Evolutionary conservation across 2,113 vertebrate species (phyloP), one percentile per base, ranked within the genome.

Genomic region (Pogona vitticeps): DNA sequence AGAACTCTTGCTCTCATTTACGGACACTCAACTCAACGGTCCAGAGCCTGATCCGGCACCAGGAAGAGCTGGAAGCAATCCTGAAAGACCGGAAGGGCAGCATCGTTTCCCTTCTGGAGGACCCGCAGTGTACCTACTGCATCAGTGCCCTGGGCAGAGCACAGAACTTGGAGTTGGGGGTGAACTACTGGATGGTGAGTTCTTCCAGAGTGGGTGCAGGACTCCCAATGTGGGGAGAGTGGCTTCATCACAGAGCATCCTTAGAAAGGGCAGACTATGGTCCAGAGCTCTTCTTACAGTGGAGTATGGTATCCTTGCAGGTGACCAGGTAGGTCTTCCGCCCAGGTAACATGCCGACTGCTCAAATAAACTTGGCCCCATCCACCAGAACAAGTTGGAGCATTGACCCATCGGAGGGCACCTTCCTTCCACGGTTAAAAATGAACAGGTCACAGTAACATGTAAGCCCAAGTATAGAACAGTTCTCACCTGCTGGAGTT

Each of bases 1-100:
- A 90, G 94, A 91, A 36, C 90, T 92, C 93, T 59, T 90, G 90
- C 92, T 89, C 89, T 83, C 94, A 94, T 90, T 91, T 96, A 76
- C 91, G 83, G 90, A 91, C 76, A 1, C 9, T 93, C 21, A 88
- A 94, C 38, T 26, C 59, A 89, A 94, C 90, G 0, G 26, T 10
- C 28, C 59, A 86, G 72, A 75, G 73, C 20, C 86, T 96, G 91
- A 92, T 83, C 0, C 71, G 71, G 12, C 88, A 87, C 1, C 88
- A 92, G 85, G 88, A 42, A 0, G 82, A 91, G 79, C 88, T 96
- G 91, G 85, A 86, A 46, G 46, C 83, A 2, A 75, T 1, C 7
- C 90, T 96, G 87, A 90, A 1, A 36, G 89, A 87, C 0, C 90
- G 65, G 3, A 90, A 76, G 58, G 33, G 10, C 21, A 76, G 56